A percentile compares a stretch with the other conserved stretches of the same genome.
These are phyloP conservation scores for Microtus ochrogaster DNA, from an alignment of 2,113 vertebrate genomes.

Conservation along the genomic window DNA sequence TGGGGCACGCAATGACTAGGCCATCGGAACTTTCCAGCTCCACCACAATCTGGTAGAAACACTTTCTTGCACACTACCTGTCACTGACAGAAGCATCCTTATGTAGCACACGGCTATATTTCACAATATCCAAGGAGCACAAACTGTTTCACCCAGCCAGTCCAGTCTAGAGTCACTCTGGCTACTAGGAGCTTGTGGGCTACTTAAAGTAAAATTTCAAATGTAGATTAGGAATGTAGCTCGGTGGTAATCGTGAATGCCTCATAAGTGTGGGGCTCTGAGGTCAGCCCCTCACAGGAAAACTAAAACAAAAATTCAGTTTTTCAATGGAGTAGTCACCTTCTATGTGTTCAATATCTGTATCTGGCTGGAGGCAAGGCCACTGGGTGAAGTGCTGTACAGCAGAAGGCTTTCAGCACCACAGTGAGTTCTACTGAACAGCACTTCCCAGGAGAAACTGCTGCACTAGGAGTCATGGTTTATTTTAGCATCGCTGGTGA, in stretches of 20 bases:
- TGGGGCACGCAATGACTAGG: background rate
- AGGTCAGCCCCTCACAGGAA: background rate
- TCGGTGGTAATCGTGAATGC: background rate
- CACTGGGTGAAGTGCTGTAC: background rate
- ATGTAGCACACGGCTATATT: background rate
- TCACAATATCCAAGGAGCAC: background rate
- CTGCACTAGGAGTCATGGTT: background rate
- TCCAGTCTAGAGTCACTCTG: background rate
- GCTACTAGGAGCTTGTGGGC: background rate
- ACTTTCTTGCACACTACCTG: background rate
- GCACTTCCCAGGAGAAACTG: background rate
- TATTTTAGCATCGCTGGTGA: slow-evolving; percentile 5
- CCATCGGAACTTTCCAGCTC: background rate
- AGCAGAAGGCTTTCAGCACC: background rate
- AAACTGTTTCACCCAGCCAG: background rate
- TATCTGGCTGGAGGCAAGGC: background rate
- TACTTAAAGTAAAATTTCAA: slow-evolving; percentile 14
- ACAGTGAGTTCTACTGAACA: background rate
- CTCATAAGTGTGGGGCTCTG: background rate
- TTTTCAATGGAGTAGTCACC: background rate
- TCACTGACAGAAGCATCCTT: background rate
- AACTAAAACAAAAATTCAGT: background rate
- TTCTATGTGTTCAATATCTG: background rate
- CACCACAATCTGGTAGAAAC: background rate
- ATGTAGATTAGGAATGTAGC: background rate